Percentiles rank a stretch among this genome's conserved stretches.
Conservation (phyloP, 1,140 invertebrate genomes). For the Halyomorpha halys region DNA sequence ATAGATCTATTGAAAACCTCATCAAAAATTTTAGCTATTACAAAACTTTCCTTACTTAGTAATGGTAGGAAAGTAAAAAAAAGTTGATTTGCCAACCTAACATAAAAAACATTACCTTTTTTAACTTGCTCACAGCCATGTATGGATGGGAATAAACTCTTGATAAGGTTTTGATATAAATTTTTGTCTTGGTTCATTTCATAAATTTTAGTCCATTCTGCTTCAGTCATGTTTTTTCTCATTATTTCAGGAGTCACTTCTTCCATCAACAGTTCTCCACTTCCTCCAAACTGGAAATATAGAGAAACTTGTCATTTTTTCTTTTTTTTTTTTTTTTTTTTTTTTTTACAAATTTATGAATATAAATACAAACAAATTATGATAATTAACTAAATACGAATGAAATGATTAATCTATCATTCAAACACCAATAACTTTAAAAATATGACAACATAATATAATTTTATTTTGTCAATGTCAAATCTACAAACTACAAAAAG, state of each 20-base stretch:
- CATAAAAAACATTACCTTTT: slow-evolving; percentile 48
- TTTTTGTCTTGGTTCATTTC: slow-evolving; percentile 93
- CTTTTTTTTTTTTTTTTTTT: no score
- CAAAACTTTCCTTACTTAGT: no score
- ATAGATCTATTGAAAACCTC: no score
- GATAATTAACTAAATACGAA: background rate
- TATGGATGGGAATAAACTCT: slow-evolving; percentile 91
- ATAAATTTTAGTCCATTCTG: slow-evolving; percentile 92
- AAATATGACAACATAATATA: no score
- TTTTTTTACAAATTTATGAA: background rate
- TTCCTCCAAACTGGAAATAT: slow-evolving; percentile 54
- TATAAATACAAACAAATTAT: background rate
- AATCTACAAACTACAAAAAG: no score
- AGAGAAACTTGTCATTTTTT: no score
- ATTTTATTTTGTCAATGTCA: no score
- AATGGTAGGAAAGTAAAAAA: no score
- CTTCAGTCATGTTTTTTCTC: slow-evolving; percentile 87
- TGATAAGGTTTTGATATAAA: slow-evolving; percentile 84
- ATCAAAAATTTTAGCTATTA: no score
- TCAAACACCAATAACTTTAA: no score
- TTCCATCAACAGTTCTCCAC: slow-evolving; percentile 59
- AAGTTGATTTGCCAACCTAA: no score
- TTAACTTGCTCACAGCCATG: slow-evolving; percentile 99
- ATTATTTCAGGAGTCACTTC: slow-evolving; percentile 83
- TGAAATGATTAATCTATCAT: background rate